Conservation (phyloP, 2,888 invertebrate species). For the Hypomecis atomaria region DNA sequence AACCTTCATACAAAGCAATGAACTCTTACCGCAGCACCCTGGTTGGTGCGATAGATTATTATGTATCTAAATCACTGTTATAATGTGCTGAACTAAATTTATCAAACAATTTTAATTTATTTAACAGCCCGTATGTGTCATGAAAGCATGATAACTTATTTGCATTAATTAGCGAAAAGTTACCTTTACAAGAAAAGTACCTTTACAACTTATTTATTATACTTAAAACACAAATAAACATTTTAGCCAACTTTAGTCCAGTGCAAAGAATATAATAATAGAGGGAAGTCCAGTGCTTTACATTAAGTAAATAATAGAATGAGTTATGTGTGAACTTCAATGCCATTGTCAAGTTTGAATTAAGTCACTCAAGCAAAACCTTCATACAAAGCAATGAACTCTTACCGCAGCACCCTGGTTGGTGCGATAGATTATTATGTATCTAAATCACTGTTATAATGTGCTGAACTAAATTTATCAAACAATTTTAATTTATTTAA, state of each 20-base stretch:
- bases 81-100: not conserved
- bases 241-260: not conserved
- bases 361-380: conserved; percentile 32
- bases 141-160: conserved; percentile 2
- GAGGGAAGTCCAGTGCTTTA: not conserved
- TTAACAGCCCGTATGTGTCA: not conserved
- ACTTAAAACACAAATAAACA: too few species aligned
- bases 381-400: conserved; percentile 23
- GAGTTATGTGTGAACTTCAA: conserved; percentile 12
- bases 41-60: not conserved
- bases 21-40: conserved; percentile 10
- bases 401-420: conserved; percentile 3
- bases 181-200: too few species aligned
- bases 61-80: not conserved
- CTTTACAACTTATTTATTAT: too few species aligned
- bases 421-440: not conserved
- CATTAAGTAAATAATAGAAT: not conserved
- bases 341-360: conserved; percentile 27
- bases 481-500: too few species aligned
- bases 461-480: not conserved
- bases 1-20: conserved; percentile 27
- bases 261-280: too few species aligned
- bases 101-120: too few species aligned
- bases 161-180: conserved; percentile 9
- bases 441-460: not conserved